phyloP scores from a whole-genome alignment of 92 coral and sea anemone species.

The Epizoanthus scotinus region DNA sequence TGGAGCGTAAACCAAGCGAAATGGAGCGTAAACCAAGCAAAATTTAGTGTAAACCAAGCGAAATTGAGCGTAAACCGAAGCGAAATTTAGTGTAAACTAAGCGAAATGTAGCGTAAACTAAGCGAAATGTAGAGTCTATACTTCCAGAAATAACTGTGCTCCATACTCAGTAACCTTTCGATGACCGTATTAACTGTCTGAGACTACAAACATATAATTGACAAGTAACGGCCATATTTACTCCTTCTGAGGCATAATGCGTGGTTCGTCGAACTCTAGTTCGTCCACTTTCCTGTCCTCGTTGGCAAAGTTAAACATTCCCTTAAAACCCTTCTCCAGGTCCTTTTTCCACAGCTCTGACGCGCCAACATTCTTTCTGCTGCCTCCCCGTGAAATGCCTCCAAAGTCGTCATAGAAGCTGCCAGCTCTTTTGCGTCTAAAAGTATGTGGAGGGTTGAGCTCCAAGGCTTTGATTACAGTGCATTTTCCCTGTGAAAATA shows the following conservation, averaged over 20 bases:
- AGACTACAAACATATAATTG: neutral
- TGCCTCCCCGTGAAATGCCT: slow-evolving; percentile 43
- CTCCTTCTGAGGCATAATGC: neutral
- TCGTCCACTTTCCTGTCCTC: slow-evolving; percentile 72
- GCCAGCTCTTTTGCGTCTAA: slow-evolving; percentile 41
- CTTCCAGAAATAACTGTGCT: too few relatives aligned
- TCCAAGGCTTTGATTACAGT: slow-evolving; percentile 84
- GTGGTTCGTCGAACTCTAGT: neutral
- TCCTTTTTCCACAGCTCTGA: slow-evolving; percentile 71
- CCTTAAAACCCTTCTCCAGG: slow-evolving; percentile 69
- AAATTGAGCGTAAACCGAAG: too few relatives aligned
- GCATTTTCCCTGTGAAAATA: slow-evolving; percentile 77
- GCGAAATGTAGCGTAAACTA: too few relatives aligned
- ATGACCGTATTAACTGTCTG: neutral
- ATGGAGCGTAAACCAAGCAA: too few relatives aligned
- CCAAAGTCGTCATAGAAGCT: slow-evolving; percentile 57
- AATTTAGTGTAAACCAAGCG: too few relatives aligned
- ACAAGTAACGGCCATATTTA: neutral
- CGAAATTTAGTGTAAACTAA: too few relatives aligned
- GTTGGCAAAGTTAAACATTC: slow-evolving; percentile 62
- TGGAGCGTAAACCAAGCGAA: too few relatives aligned
- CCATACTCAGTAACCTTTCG: neutral
- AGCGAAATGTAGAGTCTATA: too few relatives aligned
- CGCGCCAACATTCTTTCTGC: slow-evolving; percentile 41
- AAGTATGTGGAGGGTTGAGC: slow-evolving; percentile 46